Base-by-base conservation (phyloP, 92 coral and sea anemone genomes). In the Porites divaricata region DNA sequence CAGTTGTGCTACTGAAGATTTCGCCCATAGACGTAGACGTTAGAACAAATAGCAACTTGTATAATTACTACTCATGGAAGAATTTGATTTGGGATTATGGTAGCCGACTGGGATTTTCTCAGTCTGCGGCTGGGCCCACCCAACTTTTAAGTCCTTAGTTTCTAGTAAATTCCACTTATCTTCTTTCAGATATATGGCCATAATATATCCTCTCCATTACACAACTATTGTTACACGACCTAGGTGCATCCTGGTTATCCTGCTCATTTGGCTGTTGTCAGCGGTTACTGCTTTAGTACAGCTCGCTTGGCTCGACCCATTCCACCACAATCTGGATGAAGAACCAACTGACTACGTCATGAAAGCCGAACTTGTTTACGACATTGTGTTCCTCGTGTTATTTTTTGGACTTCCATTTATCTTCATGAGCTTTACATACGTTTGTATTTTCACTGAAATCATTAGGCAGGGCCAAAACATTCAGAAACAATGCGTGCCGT, bases 381-480 rank as follows among this genome's bases (percentile, higher is more conserved):
- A 86, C 17, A 58, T 85, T 19, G 59, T 77, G 15, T 80, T 84
- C 19, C 72, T 81, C 10, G 69, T 28, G 3, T 57, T 75, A 1
- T 89, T 89, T 51, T 75, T 85, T 49, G 63, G 74, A 5, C 57
- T 89, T 65, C 93, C 90, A 11, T 70, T 86, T 53, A 19, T 51
- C 0, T 57, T 86, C 49, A 89, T 89, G 93, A 62, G 57, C 51
- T 70, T 68, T 13, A 84, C 85, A 15, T 90, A 90, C 50, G 21
- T 64, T 11, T 21, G 81, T 1, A 90, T 86, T 8, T 51, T 77
- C 23, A 21, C 51, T 26, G 90, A 86, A 70, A 79, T 90, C 6
- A 65, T 69, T n/a, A 87, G 93, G 4, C 93, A 90, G 48, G 86
- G 84, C 59, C 26, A 72, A 2, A 61, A 57, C 21, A 90, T 86